phyloP scores from a whole-genome alignment of 2,113 vertebrate species.

The Grus americana region DNA sequence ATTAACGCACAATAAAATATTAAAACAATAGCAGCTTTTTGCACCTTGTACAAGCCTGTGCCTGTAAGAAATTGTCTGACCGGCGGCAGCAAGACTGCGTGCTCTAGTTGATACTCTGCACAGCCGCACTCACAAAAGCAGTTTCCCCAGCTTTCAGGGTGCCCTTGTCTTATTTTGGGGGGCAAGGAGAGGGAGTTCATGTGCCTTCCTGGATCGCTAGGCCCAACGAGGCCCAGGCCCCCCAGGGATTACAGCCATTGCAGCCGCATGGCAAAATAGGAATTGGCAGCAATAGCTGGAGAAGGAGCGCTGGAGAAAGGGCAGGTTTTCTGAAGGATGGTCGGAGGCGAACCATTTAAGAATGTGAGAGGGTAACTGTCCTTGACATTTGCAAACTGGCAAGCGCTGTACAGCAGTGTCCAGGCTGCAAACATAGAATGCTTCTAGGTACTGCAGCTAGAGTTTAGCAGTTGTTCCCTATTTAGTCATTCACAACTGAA shows the following conservation, averaged over 20 bases:
- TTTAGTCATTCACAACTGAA: background rate
- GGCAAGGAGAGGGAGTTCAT: background rate
- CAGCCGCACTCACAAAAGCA: background rate
- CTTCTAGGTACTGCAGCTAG: background rate
- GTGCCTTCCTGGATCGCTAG: background rate
- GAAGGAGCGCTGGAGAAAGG: background rate
- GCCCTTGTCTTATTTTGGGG: background rate
- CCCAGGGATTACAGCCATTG: background rate
- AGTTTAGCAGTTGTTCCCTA: conserved; percentile 7
- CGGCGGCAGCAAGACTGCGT: background rate
- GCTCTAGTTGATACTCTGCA: background rate
- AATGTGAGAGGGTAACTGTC: conserved; percentile 17
- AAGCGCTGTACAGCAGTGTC: background rate
- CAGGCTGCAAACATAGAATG: conserved; percentile 17
- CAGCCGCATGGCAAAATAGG: background rate
- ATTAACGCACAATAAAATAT: background rate
- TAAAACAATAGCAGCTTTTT: background rate
- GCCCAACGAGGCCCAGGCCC: background rate
- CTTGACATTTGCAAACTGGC: conserved; percentile 66
- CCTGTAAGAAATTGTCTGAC: background rate
- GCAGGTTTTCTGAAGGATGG: conserved; percentile 26
- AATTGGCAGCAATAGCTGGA: background rate
- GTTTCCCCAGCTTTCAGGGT: background rate
- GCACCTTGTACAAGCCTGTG: background rate
- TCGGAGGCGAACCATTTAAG: background rate